Base-by-base conservation (phyloP, 2,113 vertebrate genomes). In the Notechis scutatus region DNA sequence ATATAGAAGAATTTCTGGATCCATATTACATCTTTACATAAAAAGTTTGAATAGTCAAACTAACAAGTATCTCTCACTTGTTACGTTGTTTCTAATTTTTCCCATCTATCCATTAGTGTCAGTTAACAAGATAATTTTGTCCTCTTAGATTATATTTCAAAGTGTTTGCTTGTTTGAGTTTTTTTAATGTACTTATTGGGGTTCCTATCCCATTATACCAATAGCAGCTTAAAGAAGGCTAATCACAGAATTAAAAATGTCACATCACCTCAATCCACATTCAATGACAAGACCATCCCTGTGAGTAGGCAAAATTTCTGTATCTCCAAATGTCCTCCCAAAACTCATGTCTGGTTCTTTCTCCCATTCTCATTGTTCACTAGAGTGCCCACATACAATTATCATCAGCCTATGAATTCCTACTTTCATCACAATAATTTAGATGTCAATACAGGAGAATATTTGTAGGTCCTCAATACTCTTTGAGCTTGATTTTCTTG, bases 21-120 rank as follows among this genome's bases (percentile, higher is more conserved):
- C 47, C n/a, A 52, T 85, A 29, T 10, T 21, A 39, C 64, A 90
- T 10, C 15, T 91, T 69, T 24, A 11, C 0, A 0, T 1, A 64
- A 11, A 0, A 20, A 4, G 90, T 91, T 64, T 1, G 0, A 89
- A 69, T 9, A 61, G 5, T 81, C 50, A 10, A 94, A 59, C 12
- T 0, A 3, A 0, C 0, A 26, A 55, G 21, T 8, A 86, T 42
- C 9, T 59, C 52, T 23, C 47, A 50, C 26, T 74, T 74, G n/a
- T 74, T 34, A 34, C 0, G 15, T 34, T 74, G n/a, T 74, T 34
- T 5, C 69, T n/a, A 34, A 34, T 74, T 74, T n/a, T 20, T 74
- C 15, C 69, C n/a, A 74, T 7, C 69, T 34, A 34, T 74, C 69
- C n/a, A 74, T 74, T 74, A 34, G 15, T 34, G n/a, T 34, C 69